Conservation (phyloP, 2,797 vertebrate genomes). For the Delichon dasypus region DNA sequence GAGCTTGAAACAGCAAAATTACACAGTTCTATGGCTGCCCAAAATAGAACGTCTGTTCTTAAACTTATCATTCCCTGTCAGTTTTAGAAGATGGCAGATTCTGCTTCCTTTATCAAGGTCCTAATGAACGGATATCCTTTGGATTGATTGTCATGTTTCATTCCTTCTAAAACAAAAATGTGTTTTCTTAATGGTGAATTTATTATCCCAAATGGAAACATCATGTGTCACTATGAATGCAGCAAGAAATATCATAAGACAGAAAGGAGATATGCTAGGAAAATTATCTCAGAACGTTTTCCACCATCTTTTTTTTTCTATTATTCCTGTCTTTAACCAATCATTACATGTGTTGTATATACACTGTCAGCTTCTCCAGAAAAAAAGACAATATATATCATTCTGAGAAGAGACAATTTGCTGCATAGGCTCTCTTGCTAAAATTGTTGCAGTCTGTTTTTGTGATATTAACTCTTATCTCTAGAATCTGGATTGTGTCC, state of each 20-base stretch:
- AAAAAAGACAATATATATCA: background rate
- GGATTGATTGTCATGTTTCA: background rate
- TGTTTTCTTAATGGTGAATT: background rate
- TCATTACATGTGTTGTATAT: background rate
- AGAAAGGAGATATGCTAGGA: background rate
- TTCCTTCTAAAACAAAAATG: background rate
- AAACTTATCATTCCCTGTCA: background rate
- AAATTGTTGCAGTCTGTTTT: background rate
- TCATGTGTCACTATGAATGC: background rate
- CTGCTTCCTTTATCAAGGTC: background rate
- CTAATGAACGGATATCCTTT: background rate
- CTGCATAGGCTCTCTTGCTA: background rate
- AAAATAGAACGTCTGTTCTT: background rate
- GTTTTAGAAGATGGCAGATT: background rate
- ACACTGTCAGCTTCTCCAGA: background rate
- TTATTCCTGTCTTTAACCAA: background rate
- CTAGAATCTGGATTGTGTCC: background rate
- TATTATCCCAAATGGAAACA: background rate
- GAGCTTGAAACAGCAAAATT: background rate
- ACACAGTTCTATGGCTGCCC: background rate
- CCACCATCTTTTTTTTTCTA: background rate
- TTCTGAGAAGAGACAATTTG: background rate
- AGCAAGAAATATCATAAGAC: background rate
- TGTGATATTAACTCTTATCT: background rate
- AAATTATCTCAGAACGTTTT: background rate